A percentile compares a stretch with the other conserved stretches of the same genome.
Evolutionary conservation across 2,113 vertebrate genomes (phyloP).

Genomic region (Blennius ocellaris): DNA sequence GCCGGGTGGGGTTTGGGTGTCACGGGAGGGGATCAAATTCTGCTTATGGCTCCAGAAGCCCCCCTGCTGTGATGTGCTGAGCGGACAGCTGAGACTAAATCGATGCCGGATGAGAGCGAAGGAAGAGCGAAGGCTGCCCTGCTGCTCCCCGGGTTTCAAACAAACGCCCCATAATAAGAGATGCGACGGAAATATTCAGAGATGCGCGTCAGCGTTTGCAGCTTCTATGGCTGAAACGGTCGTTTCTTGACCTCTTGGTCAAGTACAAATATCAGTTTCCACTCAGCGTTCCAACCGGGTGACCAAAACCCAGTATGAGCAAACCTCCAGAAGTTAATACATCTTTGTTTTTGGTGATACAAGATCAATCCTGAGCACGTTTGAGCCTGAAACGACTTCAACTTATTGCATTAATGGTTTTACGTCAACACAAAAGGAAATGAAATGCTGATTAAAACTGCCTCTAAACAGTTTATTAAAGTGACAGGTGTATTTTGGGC

Average conservation of each 20-base stretch:
- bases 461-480: no score
- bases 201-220: background rate
- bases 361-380: no score
- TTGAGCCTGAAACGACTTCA: no score
- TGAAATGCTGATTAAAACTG: no score
- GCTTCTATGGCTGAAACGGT: background rate
- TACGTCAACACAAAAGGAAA: no score
- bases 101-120: conserved; percentile 52
- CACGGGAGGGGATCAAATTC: conserved; percentile 56
- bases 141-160: conserved; percentile 13
- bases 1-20: background rate
- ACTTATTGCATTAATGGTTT: no score
- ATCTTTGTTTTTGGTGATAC: no score
- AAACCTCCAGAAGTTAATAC: no score
- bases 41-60: conserved; percentile 55
- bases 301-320: no score
- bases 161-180: background rate
- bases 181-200: conserved; percentile 1
- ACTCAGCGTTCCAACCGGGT: no score
- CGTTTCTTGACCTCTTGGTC: background rate
- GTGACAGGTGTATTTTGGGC: no score
- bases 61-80: conserved; percentile 36
- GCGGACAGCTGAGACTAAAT: conserved; percentile 67
- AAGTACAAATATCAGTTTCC: no score
- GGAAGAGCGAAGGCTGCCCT: conserved; percentile 1